Base-by-base conservation (phyloP, 2,113 vertebrate species). In the Elephantulus edwardii region DNA sequence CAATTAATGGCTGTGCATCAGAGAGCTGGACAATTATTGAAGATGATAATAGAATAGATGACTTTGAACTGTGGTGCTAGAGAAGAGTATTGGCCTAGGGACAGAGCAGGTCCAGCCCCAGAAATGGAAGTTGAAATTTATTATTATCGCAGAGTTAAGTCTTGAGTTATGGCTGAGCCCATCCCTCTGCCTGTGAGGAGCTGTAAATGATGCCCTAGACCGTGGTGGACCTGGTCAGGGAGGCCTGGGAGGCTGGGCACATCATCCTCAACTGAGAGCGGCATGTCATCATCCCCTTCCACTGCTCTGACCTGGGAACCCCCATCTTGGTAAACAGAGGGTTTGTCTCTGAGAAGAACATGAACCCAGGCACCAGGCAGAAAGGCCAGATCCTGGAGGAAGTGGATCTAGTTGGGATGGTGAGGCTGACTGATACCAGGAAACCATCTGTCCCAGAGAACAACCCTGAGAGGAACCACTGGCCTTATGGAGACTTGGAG, bases 31-130 rank as follows among this genome's bases (percentile, higher is more conserved):
- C n/a, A n/a, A n/a, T n/a, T n/a, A n/a, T n/a, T n/a, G n/a, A n/a
- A n/a, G n/a, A n/a, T n/a, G n/a, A n/a, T n/a, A n/a, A n/a, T n/a
- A n/a, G n/a, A n/a, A n/a, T n/a, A n/a, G n/a, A n/a, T n/a, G n/a
- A n/a, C n/a, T n/a, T n/a, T n/a, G n/a, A n/a, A n/a, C n/a, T n/a
- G n/a, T n/a, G n/a, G n/a, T n/a, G n/a, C n/a, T n/a, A n/a, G n/a
- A n/a, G n/a, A n/a, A n/a, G n/a, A n/a, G n/a, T n/a, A n/a, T 99
- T 62, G 98, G 98, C 58, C 98, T 99, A 0, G 99, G 99, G 7
- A 98, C 98, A 0, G 99, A 99, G 99, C 99, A 99, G 99, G 97
- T 99, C 88, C 99, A 98, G 94, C 98, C 99, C 3, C 98, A 98
- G 44, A 97, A 98, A 92, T 98, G 99, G 99, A 99, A 99, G 96